Conservation (phyloP, 2,113 vertebrate species). For the Zeus faber region DNA sequence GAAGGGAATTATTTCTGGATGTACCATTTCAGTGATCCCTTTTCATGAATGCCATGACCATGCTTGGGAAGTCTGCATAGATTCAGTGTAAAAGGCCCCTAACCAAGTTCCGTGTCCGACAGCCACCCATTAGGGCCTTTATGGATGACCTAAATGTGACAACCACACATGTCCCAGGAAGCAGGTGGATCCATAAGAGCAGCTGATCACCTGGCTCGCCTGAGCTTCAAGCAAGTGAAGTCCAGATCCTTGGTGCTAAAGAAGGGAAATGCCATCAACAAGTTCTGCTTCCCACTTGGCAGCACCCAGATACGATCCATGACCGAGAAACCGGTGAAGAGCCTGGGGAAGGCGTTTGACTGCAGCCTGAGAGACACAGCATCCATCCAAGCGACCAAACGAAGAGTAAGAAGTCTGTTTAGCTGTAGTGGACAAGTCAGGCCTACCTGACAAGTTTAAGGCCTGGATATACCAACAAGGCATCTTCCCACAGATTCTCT, state of each 20-base stretch:
- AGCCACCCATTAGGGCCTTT: slow-evolving; percentile 6
- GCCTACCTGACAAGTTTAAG: no score
- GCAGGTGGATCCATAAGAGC: no score
- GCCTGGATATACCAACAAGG: no score
- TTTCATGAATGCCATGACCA: neutral
- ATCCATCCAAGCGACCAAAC: no score
- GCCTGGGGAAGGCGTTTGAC: no score
- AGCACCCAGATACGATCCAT: neutral
- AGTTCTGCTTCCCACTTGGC: neutral
- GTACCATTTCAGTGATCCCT: neutral
- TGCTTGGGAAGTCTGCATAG: slow-evolving; percentile 1
- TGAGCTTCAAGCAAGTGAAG: neutral
- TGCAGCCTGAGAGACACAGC: no score
- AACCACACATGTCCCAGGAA: neutral
- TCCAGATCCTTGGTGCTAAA: no score
- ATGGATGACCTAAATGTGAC: slow-evolving; percentile 6
- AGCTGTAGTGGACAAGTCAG: no score
- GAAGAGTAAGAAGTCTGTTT: no score
- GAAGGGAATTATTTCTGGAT: neutral
- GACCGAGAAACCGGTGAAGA: neutral
- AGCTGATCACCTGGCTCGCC: neutral
- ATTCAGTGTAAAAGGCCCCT: neutral
- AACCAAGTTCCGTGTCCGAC: neutral
- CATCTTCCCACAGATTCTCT: no score
- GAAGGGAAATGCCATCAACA: neutral